Percentiles rank a stretch among this genome's conserved stretches.
Conservation (phyloP, 1,140 invertebrate species). For the Hylaeus volcanicus region DNA sequence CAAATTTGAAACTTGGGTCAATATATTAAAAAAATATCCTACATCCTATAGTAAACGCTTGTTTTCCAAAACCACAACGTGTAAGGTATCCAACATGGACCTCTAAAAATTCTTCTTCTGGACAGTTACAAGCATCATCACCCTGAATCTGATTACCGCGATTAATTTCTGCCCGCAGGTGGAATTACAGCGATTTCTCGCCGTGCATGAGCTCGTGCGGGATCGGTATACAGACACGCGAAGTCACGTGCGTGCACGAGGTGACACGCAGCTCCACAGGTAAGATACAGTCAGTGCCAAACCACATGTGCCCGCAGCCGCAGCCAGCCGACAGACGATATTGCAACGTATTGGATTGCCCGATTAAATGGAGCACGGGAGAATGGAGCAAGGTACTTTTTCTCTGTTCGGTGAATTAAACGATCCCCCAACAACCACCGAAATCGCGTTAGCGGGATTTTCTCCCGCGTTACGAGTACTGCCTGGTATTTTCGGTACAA, state of each 20-base stretch:
- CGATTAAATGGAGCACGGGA: slow-evolving; percentile 90
- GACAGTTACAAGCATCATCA: not conserved
- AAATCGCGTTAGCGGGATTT: not conserved
- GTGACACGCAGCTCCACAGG: slow-evolving; percentile 88
- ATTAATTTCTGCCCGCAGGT: slow-evolving; percentile 80
- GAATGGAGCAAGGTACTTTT: slow-evolving; percentile 89
- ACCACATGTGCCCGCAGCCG: slow-evolving; percentile 93
- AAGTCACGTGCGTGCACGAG: slow-evolving; percentile 96
- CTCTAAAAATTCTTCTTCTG: too few relatives aligned
- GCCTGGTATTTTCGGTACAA: too few relatives aligned
- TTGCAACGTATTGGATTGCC: slow-evolving; percentile 95
- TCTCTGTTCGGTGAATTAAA: slow-evolving; percentile 21
- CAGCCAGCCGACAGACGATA: slow-evolving; percentile 91
- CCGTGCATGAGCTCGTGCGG: slow-evolving; percentile 95
- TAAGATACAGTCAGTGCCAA: slow-evolving; percentile 93
- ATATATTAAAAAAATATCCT: too few relatives aligned
- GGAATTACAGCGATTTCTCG: slow-evolving; percentile 92
- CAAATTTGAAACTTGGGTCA: too few relatives aligned
- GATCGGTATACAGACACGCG: slow-evolving; percentile 92
- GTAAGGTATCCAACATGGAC: too few relatives aligned
- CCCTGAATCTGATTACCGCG: not conserved
- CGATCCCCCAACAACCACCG: not conserved
- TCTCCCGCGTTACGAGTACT: too few relatives aligned
- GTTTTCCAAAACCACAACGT: too few relatives aligned
- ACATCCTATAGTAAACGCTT: too few relatives aligned